These are phyloP conservation scores for Amniataba percoides DNA, from an alignment of 2,797 vertebrate genomes.

Conservation along the genomic window DNA sequence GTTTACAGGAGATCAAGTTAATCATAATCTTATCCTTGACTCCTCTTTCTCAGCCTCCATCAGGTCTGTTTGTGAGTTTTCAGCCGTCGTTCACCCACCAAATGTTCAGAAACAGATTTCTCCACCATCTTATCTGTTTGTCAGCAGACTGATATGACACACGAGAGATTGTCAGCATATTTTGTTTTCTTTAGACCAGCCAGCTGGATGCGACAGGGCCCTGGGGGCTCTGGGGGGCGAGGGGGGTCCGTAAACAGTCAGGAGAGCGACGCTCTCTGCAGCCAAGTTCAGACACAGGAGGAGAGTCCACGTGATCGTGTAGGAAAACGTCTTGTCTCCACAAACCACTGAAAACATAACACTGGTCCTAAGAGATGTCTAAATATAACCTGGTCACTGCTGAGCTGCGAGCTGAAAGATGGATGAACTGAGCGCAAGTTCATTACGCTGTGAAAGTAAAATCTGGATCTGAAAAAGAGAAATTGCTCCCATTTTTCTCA, in stretches of 20 bases:
- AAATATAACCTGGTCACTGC: slow-evolving; percentile 33
- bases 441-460: not conserved
- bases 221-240: slow-evolving; percentile 20
- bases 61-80: not conserved
- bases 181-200: slow-evolving; percentile 41
- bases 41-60: not conserved
- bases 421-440: not conserved
- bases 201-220: slow-evolving; percentile 51
- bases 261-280: not conserved
- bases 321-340: slow-evolving; percentile 17
- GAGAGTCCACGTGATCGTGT: not conserved
- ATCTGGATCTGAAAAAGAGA: not conserved
- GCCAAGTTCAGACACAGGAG: slow-evolving; percentile 14
- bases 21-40: not conserved
- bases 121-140: not conserved
- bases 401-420: slow-evolving; percentile 7
- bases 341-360: slow-evolving; percentile 35
- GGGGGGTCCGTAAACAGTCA: slow-evolving; percentile 41
- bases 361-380: slow-evolving; percentile 16
- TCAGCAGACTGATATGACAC: not conserved
- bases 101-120: not conserved
- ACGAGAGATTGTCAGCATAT: not conserved
- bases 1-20: not conserved
- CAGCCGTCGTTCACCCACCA: not conserved
- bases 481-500: not conserved